phyloP scores from a whole-genome alignment of 2,797 vertebrate genomes.

The Sebastolobus alascanus region DNA sequence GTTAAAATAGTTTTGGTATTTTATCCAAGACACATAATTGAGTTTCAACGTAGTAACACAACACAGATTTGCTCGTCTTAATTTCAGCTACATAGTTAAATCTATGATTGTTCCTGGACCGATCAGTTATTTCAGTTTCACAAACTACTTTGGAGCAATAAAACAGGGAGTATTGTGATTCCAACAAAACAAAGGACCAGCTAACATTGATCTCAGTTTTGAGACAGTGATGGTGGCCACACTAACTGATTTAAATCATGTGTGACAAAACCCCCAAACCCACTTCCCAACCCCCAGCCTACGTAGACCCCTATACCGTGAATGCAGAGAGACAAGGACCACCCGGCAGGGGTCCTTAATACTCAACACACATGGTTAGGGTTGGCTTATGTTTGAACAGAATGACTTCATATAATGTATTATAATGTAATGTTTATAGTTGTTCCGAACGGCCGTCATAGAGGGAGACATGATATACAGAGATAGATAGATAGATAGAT shows the following conservation, averaged over 20 bases:
- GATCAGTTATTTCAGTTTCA: neutral
- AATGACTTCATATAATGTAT: neutral
- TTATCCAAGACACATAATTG: neutral
- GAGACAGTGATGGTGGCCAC: neutral
- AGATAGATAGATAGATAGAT: no score
- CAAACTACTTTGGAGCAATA: neutral
- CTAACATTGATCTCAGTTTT: neutral
- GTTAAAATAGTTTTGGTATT: neutral
- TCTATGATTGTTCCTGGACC: neutral
- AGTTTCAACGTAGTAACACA: neutral
- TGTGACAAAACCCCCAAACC: conserved; percentile 11
- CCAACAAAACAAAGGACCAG: neutral
- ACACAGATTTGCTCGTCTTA: neutral
- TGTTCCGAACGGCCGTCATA: no score
- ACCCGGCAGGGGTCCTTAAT: conserved; percentile 70
- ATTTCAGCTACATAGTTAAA: neutral
- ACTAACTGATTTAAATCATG: conserved; percentile 12
- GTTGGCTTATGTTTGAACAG: neutral
- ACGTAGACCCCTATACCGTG: conserved; percentile 52
- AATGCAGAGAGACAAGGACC: conserved; percentile 64
- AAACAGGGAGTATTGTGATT: neutral
- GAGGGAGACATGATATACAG: no score
- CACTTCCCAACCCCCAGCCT: conserved; percentile 41
- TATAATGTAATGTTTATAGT: no score
- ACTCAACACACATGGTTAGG: conserved; percentile 32